Percentiles rank a stretch among this genome's conserved stretches.
phyloP scores from a whole-genome alignment of 2,797 vertebrate species.

The Onychomys arenicola region DNA sequence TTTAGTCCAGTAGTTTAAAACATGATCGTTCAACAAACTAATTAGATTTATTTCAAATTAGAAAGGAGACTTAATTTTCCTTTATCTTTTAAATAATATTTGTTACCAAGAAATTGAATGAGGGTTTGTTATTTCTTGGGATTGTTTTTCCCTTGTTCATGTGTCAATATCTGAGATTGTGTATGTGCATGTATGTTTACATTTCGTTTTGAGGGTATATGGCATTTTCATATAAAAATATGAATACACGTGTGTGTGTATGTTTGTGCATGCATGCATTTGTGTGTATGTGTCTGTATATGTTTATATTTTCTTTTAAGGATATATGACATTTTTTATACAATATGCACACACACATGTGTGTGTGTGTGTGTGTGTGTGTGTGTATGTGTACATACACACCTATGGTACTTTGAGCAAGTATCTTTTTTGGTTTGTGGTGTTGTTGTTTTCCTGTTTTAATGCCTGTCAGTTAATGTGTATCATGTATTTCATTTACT shows the following conservation, averaged over 20 bases:
- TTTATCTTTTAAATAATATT: not conserved
- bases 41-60: not conserved
- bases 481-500: not conserved
- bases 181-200: not conserved
- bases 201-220: too few relatives aligned
- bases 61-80: not conserved
- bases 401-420: not conserved
- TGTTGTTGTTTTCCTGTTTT: not conserved
- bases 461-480: not conserved
- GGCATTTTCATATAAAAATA: too few relatives aligned
- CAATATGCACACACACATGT: too few relatives aligned
- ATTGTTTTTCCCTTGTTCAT: not conserved
- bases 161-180: not conserved
- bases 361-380: too few relatives aligned
- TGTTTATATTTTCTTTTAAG: not conserved
- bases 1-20: not conserved
- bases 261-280: too few relatives aligned
- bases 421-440: not conserved
- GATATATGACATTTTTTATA: not conserved
- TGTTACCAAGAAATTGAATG: not conserved
- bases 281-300: not conserved
- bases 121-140: not conserved
- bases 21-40: not conserved
- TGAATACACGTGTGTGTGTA: not conserved
- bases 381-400: rapidly evolving